Evolutionary conservation across 1,140 invertebrate species (phyloP).

Genomic region (Drosophila sechellia): DNA sequence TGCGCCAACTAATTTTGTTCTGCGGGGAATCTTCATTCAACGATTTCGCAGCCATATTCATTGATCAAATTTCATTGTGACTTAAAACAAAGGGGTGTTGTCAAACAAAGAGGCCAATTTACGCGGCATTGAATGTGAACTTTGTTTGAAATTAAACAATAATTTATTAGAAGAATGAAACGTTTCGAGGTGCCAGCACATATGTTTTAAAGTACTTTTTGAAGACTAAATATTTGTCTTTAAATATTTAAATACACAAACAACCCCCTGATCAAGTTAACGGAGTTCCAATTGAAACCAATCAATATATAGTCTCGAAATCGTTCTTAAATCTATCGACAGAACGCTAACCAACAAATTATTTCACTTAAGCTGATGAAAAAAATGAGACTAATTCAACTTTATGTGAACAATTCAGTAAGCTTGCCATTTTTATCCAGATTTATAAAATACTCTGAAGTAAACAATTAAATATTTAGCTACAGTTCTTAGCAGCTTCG

Average conservation of each 20-base stretch:
- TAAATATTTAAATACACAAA: background rate
- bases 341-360: too few species aligned
- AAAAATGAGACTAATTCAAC: background rate
- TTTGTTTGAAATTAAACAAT: too few species aligned
- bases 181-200: background rate
- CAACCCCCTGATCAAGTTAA: too few species aligned
- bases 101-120: background rate
- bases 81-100: background rate
- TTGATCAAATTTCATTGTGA: slow-evolving; percentile 8
- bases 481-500: slow-evolving; percentile 11
- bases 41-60: slow-evolving; percentile 4
- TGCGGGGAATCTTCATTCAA: slow-evolving; percentile 29
- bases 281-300: too few species aligned
- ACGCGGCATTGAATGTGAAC: slow-evolving; percentile 19
- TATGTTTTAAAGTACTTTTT: background rate
- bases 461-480: slow-evolving; percentile 31
- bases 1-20: background rate
- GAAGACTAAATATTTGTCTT: background rate
- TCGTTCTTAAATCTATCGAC: background rate
- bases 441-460: background rate
- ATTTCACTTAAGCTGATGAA: background rate
- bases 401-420: background rate
- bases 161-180: background rate
- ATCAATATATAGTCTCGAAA: background rate
- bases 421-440: background rate